A percentile compares a stretch with the other conserved stretches of the same genome.
Conservation (phyloP, 2,113 vertebrate genomes). For the Tapirus terrestris region DNA sequence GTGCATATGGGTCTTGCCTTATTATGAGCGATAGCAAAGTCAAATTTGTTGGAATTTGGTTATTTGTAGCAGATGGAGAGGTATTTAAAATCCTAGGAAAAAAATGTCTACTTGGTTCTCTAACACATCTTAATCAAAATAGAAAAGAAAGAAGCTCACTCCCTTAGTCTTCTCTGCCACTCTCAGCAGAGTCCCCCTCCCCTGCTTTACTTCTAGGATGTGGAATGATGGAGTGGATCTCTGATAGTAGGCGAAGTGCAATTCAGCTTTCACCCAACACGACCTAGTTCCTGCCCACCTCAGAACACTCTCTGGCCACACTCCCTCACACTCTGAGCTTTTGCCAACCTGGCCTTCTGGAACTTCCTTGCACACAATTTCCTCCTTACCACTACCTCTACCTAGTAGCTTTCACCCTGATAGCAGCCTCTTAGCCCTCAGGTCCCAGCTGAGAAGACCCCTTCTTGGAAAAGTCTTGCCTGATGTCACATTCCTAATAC, state of each 20-base stretch:
- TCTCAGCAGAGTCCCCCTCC: too few relatives aligned
- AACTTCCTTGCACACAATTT: neutral
- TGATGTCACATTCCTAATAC: neutral
- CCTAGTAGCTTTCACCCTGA: too few relatives aligned
- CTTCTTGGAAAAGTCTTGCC: neutral
- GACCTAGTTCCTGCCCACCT: neutral
- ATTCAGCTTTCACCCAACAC: fast-evolving
- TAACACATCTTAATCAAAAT: neutral
- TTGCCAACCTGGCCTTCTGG: too few relatives aligned
- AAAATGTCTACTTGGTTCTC: neutral
- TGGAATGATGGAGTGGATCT: fast-evolving
- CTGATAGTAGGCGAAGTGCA: fast-evolving
- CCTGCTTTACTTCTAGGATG: neutral
- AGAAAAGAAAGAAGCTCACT: too few relatives aligned
- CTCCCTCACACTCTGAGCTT: fast-evolving
- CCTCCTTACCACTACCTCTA: neutral
- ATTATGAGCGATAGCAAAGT: neutral
- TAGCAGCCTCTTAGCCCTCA: neutral
- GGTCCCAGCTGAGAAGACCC: neutral
- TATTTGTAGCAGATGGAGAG: neutral
- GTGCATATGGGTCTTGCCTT: fast-evolving
- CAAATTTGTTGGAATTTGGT: neutral
- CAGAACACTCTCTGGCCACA: neutral
- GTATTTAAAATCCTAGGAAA: neutral
- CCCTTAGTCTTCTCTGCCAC: fast-evolving